phyloP scores from a whole-genome alignment of 2,888 invertebrate genomes.

The Drosophila suboccidentalis region DNA sequence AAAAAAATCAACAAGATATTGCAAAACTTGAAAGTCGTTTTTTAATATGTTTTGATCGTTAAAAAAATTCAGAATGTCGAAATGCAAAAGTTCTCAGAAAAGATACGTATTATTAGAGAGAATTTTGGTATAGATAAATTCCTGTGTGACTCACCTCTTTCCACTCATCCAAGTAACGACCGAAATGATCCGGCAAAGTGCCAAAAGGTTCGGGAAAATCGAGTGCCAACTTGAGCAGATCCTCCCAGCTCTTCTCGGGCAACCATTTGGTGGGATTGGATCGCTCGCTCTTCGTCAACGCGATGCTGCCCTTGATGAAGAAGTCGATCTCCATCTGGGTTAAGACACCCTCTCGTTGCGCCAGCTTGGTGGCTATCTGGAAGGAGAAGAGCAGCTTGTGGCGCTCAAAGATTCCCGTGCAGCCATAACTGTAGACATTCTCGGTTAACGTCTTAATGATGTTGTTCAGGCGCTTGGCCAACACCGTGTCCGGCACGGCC shows the following conservation, averaged over 20 bases:
- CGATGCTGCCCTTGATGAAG: slow-evolving; percentile 94
- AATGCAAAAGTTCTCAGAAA: no score
- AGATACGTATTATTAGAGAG: neutral
- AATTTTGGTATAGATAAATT: neutral
- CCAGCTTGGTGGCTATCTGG: slow-evolving; percentile 94
- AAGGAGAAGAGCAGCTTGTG: slow-evolving; percentile 96
- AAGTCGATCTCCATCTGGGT: slow-evolving; percentile 92
- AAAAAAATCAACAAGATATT: no score
- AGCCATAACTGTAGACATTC: slow-evolving; percentile 96
- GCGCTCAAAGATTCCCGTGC: slow-evolving; percentile 96
- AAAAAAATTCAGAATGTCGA: no score
- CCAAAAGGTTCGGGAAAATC: slow-evolving; percentile 90
- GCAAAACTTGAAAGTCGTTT: no score
- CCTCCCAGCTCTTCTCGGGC: slow-evolving; percentile 92
- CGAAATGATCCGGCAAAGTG: slow-evolving; percentile 88
- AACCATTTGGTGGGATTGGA: slow-evolving; percentile 91
- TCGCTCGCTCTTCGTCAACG: slow-evolving; percentile 90
- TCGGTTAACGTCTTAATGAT: slow-evolving; percentile 94
- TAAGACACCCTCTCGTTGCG: slow-evolving; percentile 89
- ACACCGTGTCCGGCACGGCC: slow-evolving; percentile 92
- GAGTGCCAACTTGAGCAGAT: slow-evolving; percentile 90
- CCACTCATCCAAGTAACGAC: slow-evolving; percentile 87
- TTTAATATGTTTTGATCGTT: no score
- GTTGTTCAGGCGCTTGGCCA: slow-evolving; percentile 91
- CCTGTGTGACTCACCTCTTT: slow-evolving; percentile 87